Evolutionary conservation across 2,797 vertebrate species (phyloP).

Genomic region (Argyrosomus regius): DNA sequence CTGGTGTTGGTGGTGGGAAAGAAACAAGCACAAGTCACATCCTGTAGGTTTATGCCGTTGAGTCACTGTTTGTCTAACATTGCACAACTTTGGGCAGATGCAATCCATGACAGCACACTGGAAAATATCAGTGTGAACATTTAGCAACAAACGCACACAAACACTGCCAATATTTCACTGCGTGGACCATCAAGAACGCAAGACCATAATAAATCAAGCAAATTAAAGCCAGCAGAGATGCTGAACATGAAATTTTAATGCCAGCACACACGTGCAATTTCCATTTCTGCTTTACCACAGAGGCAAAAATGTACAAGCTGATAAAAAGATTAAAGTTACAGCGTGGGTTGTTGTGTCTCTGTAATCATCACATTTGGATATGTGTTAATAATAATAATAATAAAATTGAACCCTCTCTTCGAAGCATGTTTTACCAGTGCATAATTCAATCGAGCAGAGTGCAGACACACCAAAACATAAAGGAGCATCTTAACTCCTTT

Average conservation of each 20-base stretch:
- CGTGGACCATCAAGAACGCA: constrained; percentile 25
- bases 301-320: constrained; percentile 22
- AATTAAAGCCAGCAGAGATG: constrained; percentile 44
- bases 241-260: constrained; percentile 66
- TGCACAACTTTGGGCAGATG: constrained; percentile 21
- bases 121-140: constrained; percentile 16
- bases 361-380: constrained; percentile 39
- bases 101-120: constrained; percentile 1
- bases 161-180: background rate
- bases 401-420: constrained; percentile 10
- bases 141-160: constrained; percentile 25
- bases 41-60: constrained; percentile 43
- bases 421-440: constrained; percentile 25
- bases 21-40: constrained; percentile 29
- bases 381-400: constrained; percentile 37
- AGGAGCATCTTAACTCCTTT: constrained; percentile 45
- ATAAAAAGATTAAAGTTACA: constrained; percentile 38
- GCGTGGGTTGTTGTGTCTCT: constrained; percentile 26
- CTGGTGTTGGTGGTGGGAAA: constrained; percentile 31
- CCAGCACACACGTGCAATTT: constrained; percentile 36
- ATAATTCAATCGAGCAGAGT: constrained; percentile 18
- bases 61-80: constrained; percentile 39
- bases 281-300: constrained; percentile 25
- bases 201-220: constrained; percentile 26
- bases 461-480: constrained; percentile 37